Evolutionary conservation across 92 coral and sea anemone species (phyloP).

Genomic region (Phenganax subtilis): DNA sequence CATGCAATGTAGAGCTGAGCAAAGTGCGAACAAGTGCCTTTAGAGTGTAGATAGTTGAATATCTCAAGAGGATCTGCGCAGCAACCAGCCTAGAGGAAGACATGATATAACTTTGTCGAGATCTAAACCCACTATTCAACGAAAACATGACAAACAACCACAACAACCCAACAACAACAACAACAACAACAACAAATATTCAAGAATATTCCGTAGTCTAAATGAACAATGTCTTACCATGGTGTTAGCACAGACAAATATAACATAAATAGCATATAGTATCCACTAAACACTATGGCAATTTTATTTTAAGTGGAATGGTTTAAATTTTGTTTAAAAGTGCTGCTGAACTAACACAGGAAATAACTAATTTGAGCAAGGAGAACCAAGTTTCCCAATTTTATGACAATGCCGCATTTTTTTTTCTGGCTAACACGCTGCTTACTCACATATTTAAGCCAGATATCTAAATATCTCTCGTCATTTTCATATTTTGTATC

Average conservation of each 20-base stretch:
- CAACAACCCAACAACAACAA: too few relatives aligned
- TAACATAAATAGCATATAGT: too few relatives aligned
- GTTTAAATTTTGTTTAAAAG: too few relatives aligned
- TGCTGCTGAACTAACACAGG: too few relatives aligned
- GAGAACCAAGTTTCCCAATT: too few relatives aligned
- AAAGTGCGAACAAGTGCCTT: conserved; percentile 59
- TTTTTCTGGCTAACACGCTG: too few relatives aligned
- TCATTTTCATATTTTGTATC: conserved; percentile 68
- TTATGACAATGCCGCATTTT: too few relatives aligned
- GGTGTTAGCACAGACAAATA: too few relatives aligned
- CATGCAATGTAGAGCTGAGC: conserved; percentile 78
- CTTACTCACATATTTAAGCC: conserved; percentile 93
- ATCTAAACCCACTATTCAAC: background rate
- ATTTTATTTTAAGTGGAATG: too few relatives aligned
- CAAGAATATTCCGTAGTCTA: background rate
- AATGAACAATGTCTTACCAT: background rate
- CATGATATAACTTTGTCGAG: background rate
- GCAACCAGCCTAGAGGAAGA: conserved; percentile 63
- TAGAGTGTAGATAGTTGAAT: conserved; percentile 84
- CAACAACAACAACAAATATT: too few relatives aligned
- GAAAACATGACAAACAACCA: background rate
- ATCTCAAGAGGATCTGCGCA: conserved; percentile 72
- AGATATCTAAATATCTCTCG: conserved; percentile 78
- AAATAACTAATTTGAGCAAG: too few relatives aligned
- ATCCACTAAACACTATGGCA: too few relatives aligned